phyloP scores from a whole-genome alignment of 2,797 vertebrate species.

The Decapterus maruadsi region DNA sequence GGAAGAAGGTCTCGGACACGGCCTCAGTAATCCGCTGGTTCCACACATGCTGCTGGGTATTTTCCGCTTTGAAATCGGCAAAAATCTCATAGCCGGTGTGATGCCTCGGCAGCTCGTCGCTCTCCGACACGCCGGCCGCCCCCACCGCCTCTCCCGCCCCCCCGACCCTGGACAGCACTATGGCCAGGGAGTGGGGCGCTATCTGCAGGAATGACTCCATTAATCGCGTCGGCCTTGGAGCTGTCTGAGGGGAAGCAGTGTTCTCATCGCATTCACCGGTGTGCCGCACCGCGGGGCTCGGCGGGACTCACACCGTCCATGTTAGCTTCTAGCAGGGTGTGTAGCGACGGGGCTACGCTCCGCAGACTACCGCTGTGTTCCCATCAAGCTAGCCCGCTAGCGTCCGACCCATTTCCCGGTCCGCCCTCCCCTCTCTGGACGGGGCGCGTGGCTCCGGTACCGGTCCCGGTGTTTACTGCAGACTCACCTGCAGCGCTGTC shows the following conservation, averaged over 20 bases:
- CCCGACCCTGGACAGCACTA: slow-evolving; percentile 89
- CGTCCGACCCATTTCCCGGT: slow-evolving; percentile 39
- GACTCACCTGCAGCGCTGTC: neutral
- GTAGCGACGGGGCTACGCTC: slow-evolving; percentile 25
- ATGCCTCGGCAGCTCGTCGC: slow-evolving; percentile 87
- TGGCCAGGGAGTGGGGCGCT: slow-evolving; percentile 96
- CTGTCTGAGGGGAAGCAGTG: slow-evolving; percentile 12
- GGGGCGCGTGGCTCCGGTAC: neutral
- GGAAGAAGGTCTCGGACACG: slow-evolving; percentile 94
- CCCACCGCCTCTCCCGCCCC: slow-evolving; percentile 62
- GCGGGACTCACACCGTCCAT: slow-evolving; percentile 31
- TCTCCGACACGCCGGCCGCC: slow-evolving; percentile 78
- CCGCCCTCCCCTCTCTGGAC: neutral
- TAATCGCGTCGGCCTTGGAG: slow-evolving; percentile 55
- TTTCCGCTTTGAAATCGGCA: slow-evolving; percentile 96
- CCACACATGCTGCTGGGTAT: slow-evolving; percentile 94
- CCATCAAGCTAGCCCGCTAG: slow-evolving; percentile 61
- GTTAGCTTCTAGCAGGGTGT: slow-evolving; percentile 32
- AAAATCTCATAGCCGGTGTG: slow-evolving; percentile 97
- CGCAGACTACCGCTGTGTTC: slow-evolving; percentile 30
- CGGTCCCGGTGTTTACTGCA: neutral
- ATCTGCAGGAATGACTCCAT: slow-evolving; percentile 94
- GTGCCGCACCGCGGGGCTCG: neutral
- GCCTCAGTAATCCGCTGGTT: slow-evolving; percentile 93
- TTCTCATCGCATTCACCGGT: slow-evolving; percentile 35